Evolutionary conservation across 2,797 vertebrate genomes (phyloP), one percentile per base, ranked within the genome.

Genomic region (Diplodus sargus): DNA sequence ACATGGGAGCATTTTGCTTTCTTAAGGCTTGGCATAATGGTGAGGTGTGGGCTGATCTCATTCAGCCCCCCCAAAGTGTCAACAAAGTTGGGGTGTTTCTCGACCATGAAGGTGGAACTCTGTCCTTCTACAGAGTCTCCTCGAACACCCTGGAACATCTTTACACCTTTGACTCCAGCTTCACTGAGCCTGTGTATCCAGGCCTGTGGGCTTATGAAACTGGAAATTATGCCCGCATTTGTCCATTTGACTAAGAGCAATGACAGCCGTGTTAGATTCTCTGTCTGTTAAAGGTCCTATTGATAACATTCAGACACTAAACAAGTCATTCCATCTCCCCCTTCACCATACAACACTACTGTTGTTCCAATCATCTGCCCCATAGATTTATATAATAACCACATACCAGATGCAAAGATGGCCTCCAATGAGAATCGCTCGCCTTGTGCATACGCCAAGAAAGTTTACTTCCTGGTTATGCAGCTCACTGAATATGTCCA

Each of bases 131-230:
- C 59, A 43, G 0, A 4, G 59, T 43, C 34, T 22, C 6, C 12
- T 4, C 1, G 10, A 11, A 62, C 42, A 5, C 1, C 2, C 14
- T 62, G 60, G 15, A 0, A 9, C 77, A 68, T 30, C 8, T 86
- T 2, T 1, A 70, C 62, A 80, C 77, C 14, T 83, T 81, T 15
- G 0, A 8, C 3, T 5, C 4, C n/a, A 60, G 0, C 14, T 83
- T 86, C 81, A 64, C 30, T 12, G 30, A 70, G 54, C 2, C 81
- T 17, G 18, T 83, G 49, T 83, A 77, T 8, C 73, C 80, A 28
- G 80, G 49, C 1, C 28, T 76, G n/a, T 12, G 5, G 11, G 13
- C 30, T 58, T 9, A 0, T 1, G 0, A 1, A 4, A 0, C 9
- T 2, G 2, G 0, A n/a, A 68, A 34, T 23, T 64, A n/a, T 47